Conservation (phyloP, 2,888 invertebrate species). For the Stenotaenia linearis region DNA sequence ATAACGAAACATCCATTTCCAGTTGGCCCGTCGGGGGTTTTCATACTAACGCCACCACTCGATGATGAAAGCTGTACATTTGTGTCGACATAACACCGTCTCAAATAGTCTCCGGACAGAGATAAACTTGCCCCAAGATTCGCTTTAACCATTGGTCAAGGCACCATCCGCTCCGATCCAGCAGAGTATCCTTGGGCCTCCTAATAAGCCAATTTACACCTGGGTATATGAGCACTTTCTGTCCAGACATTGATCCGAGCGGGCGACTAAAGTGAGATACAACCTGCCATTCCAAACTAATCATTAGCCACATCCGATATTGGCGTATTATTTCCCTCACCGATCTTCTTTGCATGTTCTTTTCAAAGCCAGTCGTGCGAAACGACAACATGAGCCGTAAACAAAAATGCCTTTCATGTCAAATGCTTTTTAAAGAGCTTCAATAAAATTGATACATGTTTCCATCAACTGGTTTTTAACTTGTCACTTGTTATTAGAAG, state of each 20-base stretch:
- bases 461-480: not conserved
- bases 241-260: not conserved
- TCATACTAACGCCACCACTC: not conserved
- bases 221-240: not conserved
- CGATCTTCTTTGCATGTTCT: not conserved
- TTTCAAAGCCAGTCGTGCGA: not conserved
- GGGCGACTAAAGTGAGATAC: not conserved
- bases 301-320: not conserved
- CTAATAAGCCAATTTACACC: not conserved
- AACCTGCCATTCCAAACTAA: not conserved
- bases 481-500: not conserved
- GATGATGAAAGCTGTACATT: not conserved
- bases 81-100: not conserved
- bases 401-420: not conserved
- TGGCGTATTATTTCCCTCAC: not conserved
- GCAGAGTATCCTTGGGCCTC: not conserved
- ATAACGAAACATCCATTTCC: not conserved
- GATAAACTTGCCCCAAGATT: not conserved
- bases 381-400: no score
- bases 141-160: not conserved
- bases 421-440: not conserved
- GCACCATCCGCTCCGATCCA: not conserved
- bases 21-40: not conserved
- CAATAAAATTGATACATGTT: not conserved
- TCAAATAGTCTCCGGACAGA: not conserved